These are phyloP conservation scores for Ditula angustiorana DNA, from an alignment of 2,888 invertebrate species.

Conservation along the genomic window DNA sequence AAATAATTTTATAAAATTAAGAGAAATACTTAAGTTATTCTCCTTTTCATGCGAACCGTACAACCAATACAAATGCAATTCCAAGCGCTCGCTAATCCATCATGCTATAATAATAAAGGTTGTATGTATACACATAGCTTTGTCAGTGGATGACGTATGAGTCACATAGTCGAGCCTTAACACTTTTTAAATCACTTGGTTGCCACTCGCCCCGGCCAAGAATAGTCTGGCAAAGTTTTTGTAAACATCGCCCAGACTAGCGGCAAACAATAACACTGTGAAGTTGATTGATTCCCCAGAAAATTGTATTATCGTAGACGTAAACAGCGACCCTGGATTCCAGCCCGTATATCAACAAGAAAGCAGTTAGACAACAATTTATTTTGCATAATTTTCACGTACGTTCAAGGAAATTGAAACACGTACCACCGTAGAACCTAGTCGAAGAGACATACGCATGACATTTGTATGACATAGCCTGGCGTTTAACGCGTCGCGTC, in stretches of 20 bases:
- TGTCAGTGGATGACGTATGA: not conserved
- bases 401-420: too few relatives aligned
- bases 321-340: conserved; percentile 8
- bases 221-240: conserved; percentile 9
- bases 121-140: too few relatives aligned
- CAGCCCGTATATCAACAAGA: not conserved
- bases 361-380: not conserved
- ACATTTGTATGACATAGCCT: too few relatives aligned
- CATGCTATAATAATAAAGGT: too few relatives aligned
- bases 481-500: too few relatives aligned
- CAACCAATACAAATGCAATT: too few relatives aligned
- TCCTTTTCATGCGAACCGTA: too few relatives aligned
- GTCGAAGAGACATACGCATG: too few relatives aligned
- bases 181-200: not conserved
- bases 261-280: conserved; percentile 14
- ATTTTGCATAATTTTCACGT: not conserved
- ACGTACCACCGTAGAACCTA: too few relatives aligned
- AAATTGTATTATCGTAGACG: conserved; percentile 3
- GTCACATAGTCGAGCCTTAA: not conserved
- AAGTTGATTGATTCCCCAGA: conserved; percentile 7
- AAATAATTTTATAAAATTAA: too few relatives aligned
- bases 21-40: too few relatives aligned
- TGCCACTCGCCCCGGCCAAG: not conserved
- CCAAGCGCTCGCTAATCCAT: too few relatives aligned
- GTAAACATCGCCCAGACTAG: conserved; percentile 1